Evolutionary conservation across 2,888 invertebrate genomes (phyloP), one percentile per base, ranked within the genome.

Genomic region (Cecidostiba fungosa): DNA sequence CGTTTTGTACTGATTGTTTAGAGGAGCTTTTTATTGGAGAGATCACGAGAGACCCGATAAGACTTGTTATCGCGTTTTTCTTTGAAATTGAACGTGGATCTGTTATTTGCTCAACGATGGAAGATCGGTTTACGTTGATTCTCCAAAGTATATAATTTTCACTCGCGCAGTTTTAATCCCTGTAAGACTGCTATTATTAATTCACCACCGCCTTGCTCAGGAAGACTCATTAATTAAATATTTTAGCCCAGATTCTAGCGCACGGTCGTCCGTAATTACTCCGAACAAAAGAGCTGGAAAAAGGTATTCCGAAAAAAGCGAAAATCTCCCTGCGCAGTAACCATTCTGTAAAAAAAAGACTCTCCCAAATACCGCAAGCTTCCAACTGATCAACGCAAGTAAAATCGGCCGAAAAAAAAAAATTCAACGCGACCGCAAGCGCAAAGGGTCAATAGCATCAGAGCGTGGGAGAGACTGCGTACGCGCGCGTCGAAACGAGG

Each of bases 401-500:
- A 36, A 23, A 23, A 36, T 5, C 16, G n/a, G n/a, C 23, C 32
- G 19, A 36, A 29, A 70, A 70, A 70, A 70, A n/a, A 72, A 39
- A 23, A 69, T 23, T 23, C 16, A 8, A 19, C 72, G 72, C 12
- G n/a, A 59, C 54, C 54, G n/a, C 54, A 59, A n/a, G 8, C 23
- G 8, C 54, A 32, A 39, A 72, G 72, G 72, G 72, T 72, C 36
- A 72, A 72, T 72, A 72, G 10, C n/a, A 32, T n/a, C 19, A 10
- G 0, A 3, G 29, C 0, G n/a, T 39, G 70, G 1, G 16, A 72
- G 3, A 36, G 29, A 36, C 54, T 59, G 54, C 54, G 54, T 59
- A 59, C n/a, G 54, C 54, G 8, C n/a, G 23, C 54, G n/a, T 59
- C n/a, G 19, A 59, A 59, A 23, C 54, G 54, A 59, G 54, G 54